Evolutionary conservation across 2,797 vertebrate species (phyloP), one percentile per base, ranked within the genome.

Genomic region (Austrolebias charrua): DNA sequence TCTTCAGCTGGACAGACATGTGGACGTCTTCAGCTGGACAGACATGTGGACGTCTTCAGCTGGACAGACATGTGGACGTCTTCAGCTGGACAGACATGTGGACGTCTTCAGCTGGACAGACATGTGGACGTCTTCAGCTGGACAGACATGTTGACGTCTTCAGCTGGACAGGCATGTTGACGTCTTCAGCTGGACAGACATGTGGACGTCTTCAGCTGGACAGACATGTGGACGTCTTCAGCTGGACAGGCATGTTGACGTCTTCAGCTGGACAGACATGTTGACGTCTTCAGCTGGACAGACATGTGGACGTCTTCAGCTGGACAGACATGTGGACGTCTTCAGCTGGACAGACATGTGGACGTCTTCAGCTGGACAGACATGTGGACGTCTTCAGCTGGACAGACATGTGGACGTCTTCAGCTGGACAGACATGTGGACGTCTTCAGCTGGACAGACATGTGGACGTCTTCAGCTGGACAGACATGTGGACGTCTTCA

Each of bases 271-370:
- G n/a, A n/a, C n/a, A n/a, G n/a, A n/a, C 46, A 52, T 9, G 60
- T 66, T 0, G 19, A 13, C 54, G 78, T 79, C 75, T 69, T 68
- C 48, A n/a, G n/a, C n/a, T n/a, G n/a, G n/a, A n/a, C n/a, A n/a
- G n/a, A n/a, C 46, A 52, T 9, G 60, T 66, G 0, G 19, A 13
- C 54, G 78, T 79, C 75, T 69, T 68, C 48, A n/a, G n/a, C n/a
- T n/a, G n/a, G n/a, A n/a, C n/a, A n/a, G n/a, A n/a, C 46, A 52
- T 9, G 60, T 66, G 0, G 19, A 13, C 54, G 78, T 79, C 75
- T 69, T 68, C 48, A n/a, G n/a, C n/a, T n/a, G n/a, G n/a, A n/a
- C n/a, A n/a, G n/a, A n/a, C 46, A 52, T 9, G 60, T 66, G 0
- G 19, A 13, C 54, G 78, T 79, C 75, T 69, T 68, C 48, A n/a